Conservation (phyloP, 64 coral and sea anemone species). For the Anthopleura sola region DNA sequence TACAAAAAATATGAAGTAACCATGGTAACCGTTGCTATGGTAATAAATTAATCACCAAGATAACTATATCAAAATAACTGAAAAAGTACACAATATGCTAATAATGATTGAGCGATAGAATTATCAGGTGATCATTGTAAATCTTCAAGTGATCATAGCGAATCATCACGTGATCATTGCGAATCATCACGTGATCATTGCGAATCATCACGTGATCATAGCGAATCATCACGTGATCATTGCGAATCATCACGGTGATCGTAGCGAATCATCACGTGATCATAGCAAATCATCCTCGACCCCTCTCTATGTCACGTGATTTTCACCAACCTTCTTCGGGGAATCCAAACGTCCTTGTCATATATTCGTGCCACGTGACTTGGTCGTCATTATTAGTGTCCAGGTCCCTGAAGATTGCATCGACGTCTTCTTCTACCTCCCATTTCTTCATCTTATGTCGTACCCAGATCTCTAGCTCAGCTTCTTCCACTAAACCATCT, state of each 20-base stretch:
- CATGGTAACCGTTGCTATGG: not conserved
- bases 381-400: slow-evolving; percentile 74
- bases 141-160: no score
- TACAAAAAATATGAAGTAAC: slow-evolving; percentile 3
- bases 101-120: no score
- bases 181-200: no score
- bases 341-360: slow-evolving; percentile 85
- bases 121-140: no score
- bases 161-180: no score
- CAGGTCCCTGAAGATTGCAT: slow-evolving; percentile 78
- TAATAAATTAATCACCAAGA: not conserved
- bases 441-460: slow-evolving; percentile 92
- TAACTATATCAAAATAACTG: not conserved
- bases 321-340: slow-evolving; percentile 45
- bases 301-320: not conserved
- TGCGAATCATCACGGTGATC: no score
- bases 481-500: slow-evolving; percentile 92
- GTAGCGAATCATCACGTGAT: no score
- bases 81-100: not conserved
- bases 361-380: slow-evolving; percentile 83
- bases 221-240: no score
- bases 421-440: slow-evolving; percentile 86
- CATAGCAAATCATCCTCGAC: not conserved
- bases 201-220: no score
- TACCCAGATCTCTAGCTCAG: slow-evolving; percentile 92